Percentiles rank a stretch among this genome's conserved stretches.
phyloP scores from a whole-genome alignment of 2,797 vertebrate genomes.

The Diglossa cyanea region DNA sequence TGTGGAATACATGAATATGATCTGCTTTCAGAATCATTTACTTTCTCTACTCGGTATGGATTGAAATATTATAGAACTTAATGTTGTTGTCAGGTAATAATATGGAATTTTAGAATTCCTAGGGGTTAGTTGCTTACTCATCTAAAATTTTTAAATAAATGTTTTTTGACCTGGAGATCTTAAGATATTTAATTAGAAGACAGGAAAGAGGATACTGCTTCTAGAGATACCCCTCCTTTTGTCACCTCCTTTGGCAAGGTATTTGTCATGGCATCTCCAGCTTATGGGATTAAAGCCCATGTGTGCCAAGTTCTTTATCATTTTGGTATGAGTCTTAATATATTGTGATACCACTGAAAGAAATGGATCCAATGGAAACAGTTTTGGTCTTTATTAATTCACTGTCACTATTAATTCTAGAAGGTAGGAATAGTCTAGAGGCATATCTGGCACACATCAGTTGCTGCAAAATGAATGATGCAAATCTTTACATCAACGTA shows the following conservation, averaged over 20 bases:
- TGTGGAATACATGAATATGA: background rate
- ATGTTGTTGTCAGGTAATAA: background rate
- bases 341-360: background rate
- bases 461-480: background rate
- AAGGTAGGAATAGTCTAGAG: background rate
- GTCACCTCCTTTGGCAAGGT: background rate
- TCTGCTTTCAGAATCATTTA: background rate
- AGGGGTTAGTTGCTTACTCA: background rate
- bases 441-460: background rate
- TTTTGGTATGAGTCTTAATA: background rate
- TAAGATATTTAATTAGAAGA: background rate
- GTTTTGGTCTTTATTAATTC: background rate
- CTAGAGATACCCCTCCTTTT: background rate
- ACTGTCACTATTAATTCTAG: background rate
- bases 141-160: background rate
- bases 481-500: slow-evolving; percentile 72
- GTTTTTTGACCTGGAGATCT: background rate
- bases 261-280: background rate
- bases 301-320: background rate
- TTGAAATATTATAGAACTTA: background rate
- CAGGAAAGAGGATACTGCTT: background rate
- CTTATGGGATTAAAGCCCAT: background rate
- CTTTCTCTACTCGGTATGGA: background rate
- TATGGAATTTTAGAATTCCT: background rate
- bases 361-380: background rate